A percentile compares a stretch with the other conserved stretches of the same genome.
Evolutionary conservation across 2,888 invertebrate genomes (phyloP).

Genomic region (Phaedon cochleariae): DNA sequence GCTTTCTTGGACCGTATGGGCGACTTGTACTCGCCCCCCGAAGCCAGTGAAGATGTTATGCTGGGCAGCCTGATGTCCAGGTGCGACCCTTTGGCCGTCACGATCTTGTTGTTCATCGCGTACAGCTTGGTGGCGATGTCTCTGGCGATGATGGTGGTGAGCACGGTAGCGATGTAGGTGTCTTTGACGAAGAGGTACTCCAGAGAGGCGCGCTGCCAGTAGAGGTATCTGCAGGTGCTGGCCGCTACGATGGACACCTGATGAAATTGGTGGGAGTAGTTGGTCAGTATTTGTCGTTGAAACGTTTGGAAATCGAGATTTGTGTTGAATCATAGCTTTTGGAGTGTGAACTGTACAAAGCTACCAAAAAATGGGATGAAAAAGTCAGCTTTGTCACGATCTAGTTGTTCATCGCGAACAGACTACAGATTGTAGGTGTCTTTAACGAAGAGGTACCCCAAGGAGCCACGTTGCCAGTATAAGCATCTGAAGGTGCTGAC

Average conservation of each 20-base stretch:
- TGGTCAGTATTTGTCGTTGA: too few relatives aligned
- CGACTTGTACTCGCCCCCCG: conserved; percentile 69
- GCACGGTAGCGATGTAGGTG: conserved; percentile 79
- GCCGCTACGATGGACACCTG: conserved; percentile 87
- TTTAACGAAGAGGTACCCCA: too few relatives aligned
- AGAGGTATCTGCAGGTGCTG: conserved; percentile 81
- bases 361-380: too few relatives aligned
- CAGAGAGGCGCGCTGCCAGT: conserved; percentile 82
- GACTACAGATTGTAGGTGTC: too few relatives aligned
- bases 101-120: conserved; percentile 86
- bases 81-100: conserved; percentile 80
- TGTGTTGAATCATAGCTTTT: too few relatives aligned
- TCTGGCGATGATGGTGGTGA: conserved; percentile 81
- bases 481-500: too few relatives aligned
- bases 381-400: too few relatives aligned
- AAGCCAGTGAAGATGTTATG: conserved; percentile 75
- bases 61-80: conserved; percentile 81
- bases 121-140: conserved; percentile 90
- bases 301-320: too few relatives aligned
- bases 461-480: too few relatives aligned
- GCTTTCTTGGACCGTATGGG: conserved; percentile 59
- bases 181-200: conserved; percentile 88
- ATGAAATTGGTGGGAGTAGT: too few relatives aligned
- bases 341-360: too few relatives aligned
- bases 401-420: too few relatives aligned